Evolutionary conservation across 2,888 invertebrate species (phyloP), one percentile per base, ranked within the genome.

Genomic region (Platycheirus albimanus): DNA sequence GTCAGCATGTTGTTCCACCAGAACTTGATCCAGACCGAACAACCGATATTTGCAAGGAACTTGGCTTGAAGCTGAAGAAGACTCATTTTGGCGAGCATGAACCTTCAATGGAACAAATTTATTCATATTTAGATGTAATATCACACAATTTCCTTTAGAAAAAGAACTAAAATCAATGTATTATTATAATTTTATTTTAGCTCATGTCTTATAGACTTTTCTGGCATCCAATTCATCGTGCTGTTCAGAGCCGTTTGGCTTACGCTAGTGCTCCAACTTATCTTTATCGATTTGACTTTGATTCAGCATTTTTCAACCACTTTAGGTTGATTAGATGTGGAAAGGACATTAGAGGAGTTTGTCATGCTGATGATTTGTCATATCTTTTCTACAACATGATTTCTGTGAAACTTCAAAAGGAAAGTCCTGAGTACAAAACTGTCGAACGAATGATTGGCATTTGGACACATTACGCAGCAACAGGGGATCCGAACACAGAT

Each of bases 241-340:
- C 88, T 2, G 61, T 90, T 2, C 87, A 87, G 2, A 87, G 89
- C 4, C 88, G 91, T 0, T 86, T 87, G 8, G 86, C 87, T 3
- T 74, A 89, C 51, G 88, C 88, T 0, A 88, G 85, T 3, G 88
- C 88, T 0, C 88, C 89, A 0, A 87, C 89, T 0, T 91, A 87
- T 77, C 81, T 91, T 2, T 90, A 90, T 79, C 88, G 90, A 19
- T 91, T 88, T 54, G 90, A 89, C 51, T 89, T 90, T 47, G 91
- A 91, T 76, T 90, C 91, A 3, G 88, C 89, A 13, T 75, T 90
- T 1, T 86, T 88, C 17, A 87, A 86, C 80, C 89, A 89, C 0
- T 88, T 87, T 66, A 87, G 89, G 2, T 61, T 89, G 2, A 86
- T 89, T 81, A 88, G 88, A 11, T 85, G 85, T 19, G 91, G 90